A percentile compares a stretch with the other conserved stretches of the same genome.
phyloP scores from a whole-genome alignment of 92 coral and sea anemone species.

The Isaurus tuberculatus region DNA sequence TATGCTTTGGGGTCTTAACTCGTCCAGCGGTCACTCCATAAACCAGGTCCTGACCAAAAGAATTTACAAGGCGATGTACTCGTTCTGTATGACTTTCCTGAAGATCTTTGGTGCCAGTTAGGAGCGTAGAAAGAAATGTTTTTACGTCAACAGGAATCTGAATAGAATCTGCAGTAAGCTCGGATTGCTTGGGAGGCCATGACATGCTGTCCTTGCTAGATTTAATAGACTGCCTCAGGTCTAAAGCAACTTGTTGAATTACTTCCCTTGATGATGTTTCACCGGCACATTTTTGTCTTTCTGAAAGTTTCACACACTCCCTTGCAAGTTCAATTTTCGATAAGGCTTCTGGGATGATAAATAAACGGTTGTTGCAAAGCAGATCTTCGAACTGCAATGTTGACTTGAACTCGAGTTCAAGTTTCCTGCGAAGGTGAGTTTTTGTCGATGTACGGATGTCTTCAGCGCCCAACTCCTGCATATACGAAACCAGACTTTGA shows the following conservation, averaged over 20 bases:
- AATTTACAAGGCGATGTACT: conserved; percentile 51
- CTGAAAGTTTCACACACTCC: conserved; percentile 14
- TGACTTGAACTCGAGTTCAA: conserved; percentile 59
- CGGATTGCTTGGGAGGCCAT: conserved; percentile 49
- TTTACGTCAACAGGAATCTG: conserved; percentile 34
- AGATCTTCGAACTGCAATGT: conserved; percentile 54
- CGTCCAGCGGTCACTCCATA: conserved; percentile 68
- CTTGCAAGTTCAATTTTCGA: conserved; percentile 24
- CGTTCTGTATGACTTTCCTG: conserved; percentile 17
- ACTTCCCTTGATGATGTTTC: conserved; percentile 26
- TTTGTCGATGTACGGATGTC: conserved; percentile 30
- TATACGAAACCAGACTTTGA: conserved; percentile 28
- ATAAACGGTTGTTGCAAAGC: conserved; percentile 19
- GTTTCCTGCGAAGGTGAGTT: conserved; percentile 58
- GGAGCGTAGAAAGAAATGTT: conserved; percentile 45
- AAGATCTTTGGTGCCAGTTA: not conserved
- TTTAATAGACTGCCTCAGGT: conserved; percentile 8
- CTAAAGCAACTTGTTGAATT: conserved; percentile 29
- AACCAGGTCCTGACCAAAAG: conserved; percentile 68
- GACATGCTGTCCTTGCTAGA: conserved; percentile 39
- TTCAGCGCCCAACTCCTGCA: conserved; percentile 48
- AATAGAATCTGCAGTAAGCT: conserved; percentile 36
- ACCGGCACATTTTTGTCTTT: conserved; percentile 14
- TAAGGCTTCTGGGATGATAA: conserved; percentile 14
- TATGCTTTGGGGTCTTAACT: conserved; percentile 72